A percentile compares a stretch with the other conserved stretches of the same genome.
Evolutionary conservation across 2,113 vertebrate genomes (phyloP).

Genomic region (Sylvia atricapilla): DNA sequence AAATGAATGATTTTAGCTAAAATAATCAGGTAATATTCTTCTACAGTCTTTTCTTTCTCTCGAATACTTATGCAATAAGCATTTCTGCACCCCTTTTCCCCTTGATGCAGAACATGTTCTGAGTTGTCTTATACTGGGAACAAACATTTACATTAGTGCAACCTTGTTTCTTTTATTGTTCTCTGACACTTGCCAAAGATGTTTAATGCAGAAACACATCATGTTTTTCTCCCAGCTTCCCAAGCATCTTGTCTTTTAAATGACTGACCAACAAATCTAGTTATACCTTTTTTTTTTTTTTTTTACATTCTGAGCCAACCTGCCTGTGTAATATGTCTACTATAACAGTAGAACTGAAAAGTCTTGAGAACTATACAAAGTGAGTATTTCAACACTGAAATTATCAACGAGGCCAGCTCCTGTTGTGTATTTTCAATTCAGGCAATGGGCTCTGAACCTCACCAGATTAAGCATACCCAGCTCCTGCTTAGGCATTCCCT

Average conservation of each 20-base stretch:
- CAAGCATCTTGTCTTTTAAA: neutral
- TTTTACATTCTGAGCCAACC: neutral
- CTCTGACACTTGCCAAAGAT: neutral
- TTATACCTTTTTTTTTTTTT: neutral
- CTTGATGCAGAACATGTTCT: neutral
- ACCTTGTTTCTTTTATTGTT: neutral
- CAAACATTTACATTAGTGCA: neutral
- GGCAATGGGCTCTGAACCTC: neutral
- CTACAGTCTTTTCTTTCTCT: neutral
- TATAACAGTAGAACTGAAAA: neutral
- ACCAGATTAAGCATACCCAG: neutral
- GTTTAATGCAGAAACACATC: neutral
- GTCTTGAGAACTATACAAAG: neutral
- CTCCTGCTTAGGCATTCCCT: neutral
- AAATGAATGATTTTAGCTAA: neutral
- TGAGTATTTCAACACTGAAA: neutral
- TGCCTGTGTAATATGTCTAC: accelerated
- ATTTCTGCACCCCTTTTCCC: neutral
- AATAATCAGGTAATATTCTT: neutral
- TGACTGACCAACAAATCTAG: neutral
- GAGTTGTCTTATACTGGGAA: neutral
- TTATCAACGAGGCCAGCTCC: neutral
- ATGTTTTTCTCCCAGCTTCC: neutral
- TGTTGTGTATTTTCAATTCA: neutral
- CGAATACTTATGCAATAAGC: neutral